These are phyloP conservation scores for Ceratosolen solmsi DNA, from an alignment of 1,140 invertebrate genomes.

Conservation along the genomic window DNA sequence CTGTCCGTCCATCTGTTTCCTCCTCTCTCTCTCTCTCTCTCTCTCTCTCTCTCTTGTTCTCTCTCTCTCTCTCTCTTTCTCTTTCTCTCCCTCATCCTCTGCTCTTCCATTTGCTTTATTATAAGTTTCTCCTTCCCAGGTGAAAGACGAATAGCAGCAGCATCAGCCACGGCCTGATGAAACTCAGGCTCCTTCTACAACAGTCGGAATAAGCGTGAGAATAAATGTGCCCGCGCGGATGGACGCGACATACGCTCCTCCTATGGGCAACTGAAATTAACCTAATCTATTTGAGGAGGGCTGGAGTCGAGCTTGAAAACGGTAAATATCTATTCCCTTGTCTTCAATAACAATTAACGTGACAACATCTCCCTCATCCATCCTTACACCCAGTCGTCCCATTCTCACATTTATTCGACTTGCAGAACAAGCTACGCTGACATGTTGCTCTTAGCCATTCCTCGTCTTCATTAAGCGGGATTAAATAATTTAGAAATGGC, in stretches of 20 bases:
- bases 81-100: no score
- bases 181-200: background rate
- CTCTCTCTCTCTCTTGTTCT: background rate
- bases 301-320: background rate
- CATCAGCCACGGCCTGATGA: background rate
- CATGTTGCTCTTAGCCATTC: background rate
- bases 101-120: background rate
- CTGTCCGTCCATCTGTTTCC: background rate
- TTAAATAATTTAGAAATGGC: conserved; percentile 11
- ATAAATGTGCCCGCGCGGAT: background rate
- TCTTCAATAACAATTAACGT: background rate
- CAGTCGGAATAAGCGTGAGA: background rate
- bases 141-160: background rate
- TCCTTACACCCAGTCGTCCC: background rate
- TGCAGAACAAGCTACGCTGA: background rate
- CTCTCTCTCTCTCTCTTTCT: no score
- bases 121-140: background rate
- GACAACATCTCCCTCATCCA: background rate
- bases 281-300: no score
- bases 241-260: background rate
- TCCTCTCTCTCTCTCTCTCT: conserved; percentile 11
- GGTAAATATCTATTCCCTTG: background rate
- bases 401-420: background rate
- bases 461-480: conserved; percentile 3
- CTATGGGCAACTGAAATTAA: background rate